Conservation (phyloP, 2,797 vertebrate species). For the Emys orbicularis region DNA sequence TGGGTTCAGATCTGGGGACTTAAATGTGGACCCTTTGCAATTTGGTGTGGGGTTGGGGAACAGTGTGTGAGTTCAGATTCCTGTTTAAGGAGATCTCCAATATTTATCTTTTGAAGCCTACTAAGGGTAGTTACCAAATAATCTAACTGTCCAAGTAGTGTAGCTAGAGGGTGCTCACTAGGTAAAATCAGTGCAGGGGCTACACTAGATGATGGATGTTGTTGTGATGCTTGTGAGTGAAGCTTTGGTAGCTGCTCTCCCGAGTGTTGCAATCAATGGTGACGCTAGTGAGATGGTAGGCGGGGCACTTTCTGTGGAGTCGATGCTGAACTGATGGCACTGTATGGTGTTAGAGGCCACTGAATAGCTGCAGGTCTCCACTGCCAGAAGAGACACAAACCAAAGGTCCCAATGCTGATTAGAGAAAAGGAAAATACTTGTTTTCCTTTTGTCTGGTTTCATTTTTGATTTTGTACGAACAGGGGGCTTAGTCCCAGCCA, state of each 20-base stretch:
- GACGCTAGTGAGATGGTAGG: neutral
- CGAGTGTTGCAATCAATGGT: neutral
- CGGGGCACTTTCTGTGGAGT: neutral
- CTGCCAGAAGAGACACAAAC: neutral
- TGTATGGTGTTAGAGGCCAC: neutral
- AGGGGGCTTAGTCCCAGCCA: constrained; percentile 12
- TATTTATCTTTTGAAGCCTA: neutral
- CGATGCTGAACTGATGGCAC: neutral
- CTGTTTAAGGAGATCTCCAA: neutral
- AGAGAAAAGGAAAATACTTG: neutral
- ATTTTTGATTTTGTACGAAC: constrained; percentile 7
- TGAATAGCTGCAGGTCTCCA: neutral
- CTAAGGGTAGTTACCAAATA: neutral
- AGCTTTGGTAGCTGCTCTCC: neutral
- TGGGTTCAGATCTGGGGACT: neutral
- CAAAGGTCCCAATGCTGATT: neutral
- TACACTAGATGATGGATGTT: neutral
- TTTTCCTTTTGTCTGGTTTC: neutral
- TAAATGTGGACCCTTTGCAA: constrained; percentile 10
- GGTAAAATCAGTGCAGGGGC: neutral
- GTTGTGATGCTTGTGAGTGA: too few relatives aligned
- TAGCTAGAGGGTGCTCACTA: neutral
- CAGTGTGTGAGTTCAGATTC: neutral
- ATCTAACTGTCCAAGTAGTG: neutral
- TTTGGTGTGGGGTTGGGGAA: neutral